Conservation (phyloP, 2,113 vertebrate genomes). For the Pygoscelis antarcticus region DNA sequence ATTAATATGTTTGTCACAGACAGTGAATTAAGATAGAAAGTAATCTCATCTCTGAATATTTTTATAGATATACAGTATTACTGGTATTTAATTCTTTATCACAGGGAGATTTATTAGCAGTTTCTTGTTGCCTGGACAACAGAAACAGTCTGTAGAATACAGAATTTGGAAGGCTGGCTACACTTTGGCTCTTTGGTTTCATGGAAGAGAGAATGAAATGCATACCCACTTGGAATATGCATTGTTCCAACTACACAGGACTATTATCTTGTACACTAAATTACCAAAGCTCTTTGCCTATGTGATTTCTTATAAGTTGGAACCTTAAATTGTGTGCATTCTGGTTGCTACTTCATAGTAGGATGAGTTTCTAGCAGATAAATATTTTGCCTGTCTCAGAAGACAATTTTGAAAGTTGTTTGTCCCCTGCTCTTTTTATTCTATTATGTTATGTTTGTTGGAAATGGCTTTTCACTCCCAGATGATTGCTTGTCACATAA, state of each 20-base stretch:
- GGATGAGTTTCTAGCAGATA: neutral
- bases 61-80: neutral
- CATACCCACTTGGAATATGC: neutral
- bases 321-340: neutral
- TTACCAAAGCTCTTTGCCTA: neutral
- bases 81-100: neutral
- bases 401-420: neutral
- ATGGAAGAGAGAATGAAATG: neutral
- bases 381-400: neutral
- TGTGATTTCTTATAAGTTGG: neutral
- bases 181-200: neutral
- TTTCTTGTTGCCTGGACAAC: neutral
- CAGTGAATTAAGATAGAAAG: neutral
- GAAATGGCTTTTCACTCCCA: neutral
- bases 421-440: neutral
- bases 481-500: neutral
- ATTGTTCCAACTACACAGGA: neutral
- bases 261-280: neutral
- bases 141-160: neutral
- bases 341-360: neutral
- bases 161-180: neutral
- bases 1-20: neutral
- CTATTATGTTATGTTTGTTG: neutral
- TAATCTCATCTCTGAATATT: neutral
- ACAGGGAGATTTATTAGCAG: neutral